Evolutionary conservation across 2,888 invertebrate species (phyloP), one percentile per base, ranked within the genome.

Genomic region (Dynastes maya): DNA sequence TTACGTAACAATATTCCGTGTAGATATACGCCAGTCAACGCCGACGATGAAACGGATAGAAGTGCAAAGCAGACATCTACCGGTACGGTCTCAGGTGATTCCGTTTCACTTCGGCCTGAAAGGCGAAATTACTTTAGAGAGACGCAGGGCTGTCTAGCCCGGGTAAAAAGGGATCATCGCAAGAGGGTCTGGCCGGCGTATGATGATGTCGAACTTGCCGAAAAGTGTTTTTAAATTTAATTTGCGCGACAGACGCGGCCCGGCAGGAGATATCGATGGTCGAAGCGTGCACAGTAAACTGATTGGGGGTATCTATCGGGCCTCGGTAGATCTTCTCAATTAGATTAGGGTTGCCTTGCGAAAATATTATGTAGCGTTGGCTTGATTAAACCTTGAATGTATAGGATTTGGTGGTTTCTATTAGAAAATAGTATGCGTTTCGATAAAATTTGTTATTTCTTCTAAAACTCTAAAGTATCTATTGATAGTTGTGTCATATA

Each of bases 91-190:
- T 72, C 72, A 58, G 58, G 72, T 61, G 72, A 72, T 40, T 72
- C 58, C 72, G 9, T 58, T 22, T 37, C 72, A 13, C 58, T 72
- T 58, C 58, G 40, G 40, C 37, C 37, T 72, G 72, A 58, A 72
- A 16, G 72, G 40, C 13, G 72, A 72, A 72, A 72, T 72, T 72
- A 40, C 58, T 72, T 72, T 58, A 58, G 58, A 58, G 72, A 72
- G 72, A 40, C 51, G 58, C 49, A 2, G 22, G 40, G 45, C 49
- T 45, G 67, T 51, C 67, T 67, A 11, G 63, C 13, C 4, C 11
- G 13, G 2, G 13, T 27, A 63, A 63, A 63, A 63, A 16, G 55
- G 32, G 22, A 55, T 22, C 55, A 22, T 29, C n/a, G 6, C 11
- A 29, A 11, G 8, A 11, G 8, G 45, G 8, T 8, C 2, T 11